These are phyloP conservation scores for Merluccius polli DNA, from an alignment of 2,797 vertebrate species.

Conservation along the genomic window DNA sequence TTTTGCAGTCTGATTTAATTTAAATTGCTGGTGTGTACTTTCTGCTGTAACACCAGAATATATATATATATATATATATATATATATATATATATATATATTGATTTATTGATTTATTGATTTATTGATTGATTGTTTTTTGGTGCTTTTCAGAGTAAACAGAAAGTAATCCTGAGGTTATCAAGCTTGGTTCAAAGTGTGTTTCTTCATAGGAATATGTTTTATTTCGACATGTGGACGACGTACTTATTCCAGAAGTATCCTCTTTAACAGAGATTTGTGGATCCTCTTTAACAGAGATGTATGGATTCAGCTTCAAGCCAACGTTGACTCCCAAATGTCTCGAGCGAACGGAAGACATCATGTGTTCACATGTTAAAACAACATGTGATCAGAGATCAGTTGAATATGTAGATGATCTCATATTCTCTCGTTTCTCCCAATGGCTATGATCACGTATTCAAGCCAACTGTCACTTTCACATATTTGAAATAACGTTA, in stretches of 20 bases:
- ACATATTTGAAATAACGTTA: constrained; percentile 41
- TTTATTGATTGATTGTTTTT: no score
- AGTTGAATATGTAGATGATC: constrained; percentile 36
- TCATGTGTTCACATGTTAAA: not conserved
- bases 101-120: no score
- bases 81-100: no score
- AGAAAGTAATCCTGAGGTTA: not conserved
- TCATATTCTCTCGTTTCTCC: constrained; percentile 53
- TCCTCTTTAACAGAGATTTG: not conserved
- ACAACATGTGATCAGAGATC: constrained; percentile 48
- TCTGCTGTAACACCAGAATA: not conserved
- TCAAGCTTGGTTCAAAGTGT: not conserved
- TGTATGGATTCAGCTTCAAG: not conserved
- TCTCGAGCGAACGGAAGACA: not conserved
- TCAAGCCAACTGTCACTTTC: constrained; percentile 52
- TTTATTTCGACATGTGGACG: no score
- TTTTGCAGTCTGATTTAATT: not conserved
- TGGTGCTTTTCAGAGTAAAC: not conserved
- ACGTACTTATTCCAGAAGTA: not conserved
- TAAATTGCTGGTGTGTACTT: not conserved
- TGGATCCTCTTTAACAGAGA: not conserved
- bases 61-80: no score
- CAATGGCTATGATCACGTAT: constrained; percentile 46
- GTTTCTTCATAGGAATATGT: not conserved
- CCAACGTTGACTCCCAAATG: not conserved